Evolutionary conservation across 2,888 invertebrate species (phyloP).

Genomic region (Ophion slaviceki): DNA sequence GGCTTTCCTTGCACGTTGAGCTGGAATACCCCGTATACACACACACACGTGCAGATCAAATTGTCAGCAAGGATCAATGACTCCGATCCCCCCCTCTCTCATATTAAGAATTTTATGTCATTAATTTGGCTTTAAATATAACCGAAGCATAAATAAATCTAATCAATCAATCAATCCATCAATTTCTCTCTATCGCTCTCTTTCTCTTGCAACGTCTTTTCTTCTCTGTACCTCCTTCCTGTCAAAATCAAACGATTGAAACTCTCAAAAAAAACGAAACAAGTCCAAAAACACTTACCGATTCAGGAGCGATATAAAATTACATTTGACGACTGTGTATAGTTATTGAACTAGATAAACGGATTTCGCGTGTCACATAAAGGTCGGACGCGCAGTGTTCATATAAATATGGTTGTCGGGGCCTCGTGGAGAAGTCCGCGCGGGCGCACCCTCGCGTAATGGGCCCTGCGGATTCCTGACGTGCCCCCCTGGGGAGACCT

Average conservation of each 20-base stretch:
- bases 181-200: slow-evolving; percentile 4
- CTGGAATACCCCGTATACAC: background rate
- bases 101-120: too few species aligned
- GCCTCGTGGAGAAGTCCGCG: slow-evolving; percentile 54
- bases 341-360: slow-evolving; percentile 61
- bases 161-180: background rate
- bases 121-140: too few species aligned
- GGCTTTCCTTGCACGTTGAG: too few species aligned
- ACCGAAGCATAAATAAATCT: too few species aligned
- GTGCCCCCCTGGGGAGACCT: slow-evolving; percentile 71
- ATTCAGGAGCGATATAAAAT: background rate
- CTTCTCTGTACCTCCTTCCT: too few species aligned
- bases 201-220: too few species aligned
- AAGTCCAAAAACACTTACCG: background rate
- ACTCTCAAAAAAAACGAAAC: background rate
- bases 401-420: background rate
- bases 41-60: slow-evolving; percentile 8
- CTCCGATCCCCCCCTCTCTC: background rate
- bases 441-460: slow-evolving; percentile 77
- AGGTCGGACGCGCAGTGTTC: slow-evolving; percentile 68
- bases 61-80: slow-evolving; percentile 36
- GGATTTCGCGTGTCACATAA: slow-evolving; percentile 74
- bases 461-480: slow-evolving; percentile 76
- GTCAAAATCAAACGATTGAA: too few species aligned
- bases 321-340: background rate